Evolutionary conservation across 2,888 invertebrate species (phyloP).

Genomic region (Campoplex capitator): DNA sequence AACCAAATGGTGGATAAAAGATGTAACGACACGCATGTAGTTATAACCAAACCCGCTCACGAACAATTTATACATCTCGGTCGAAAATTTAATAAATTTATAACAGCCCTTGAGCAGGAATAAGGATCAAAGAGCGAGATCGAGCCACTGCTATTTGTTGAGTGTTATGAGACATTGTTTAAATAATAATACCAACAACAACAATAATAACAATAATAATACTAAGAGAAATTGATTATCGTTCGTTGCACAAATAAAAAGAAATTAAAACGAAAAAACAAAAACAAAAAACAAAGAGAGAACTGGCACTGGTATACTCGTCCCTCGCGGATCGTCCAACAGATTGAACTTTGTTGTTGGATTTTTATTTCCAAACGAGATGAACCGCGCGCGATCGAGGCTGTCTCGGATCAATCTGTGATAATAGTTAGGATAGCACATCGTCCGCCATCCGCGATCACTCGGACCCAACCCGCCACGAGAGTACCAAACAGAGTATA

Average conservation of each 20-base stretch:
- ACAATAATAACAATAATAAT: slow-evolving; percentile 37
- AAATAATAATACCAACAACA: slow-evolving; percentile 53
- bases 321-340: slow-evolving; percentile 39
- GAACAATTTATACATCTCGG: slow-evolving; percentile 25
- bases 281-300: slow-evolving; percentile 20
- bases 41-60: slow-evolving; percentile 43
- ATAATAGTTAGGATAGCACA: slow-evolving; percentile 80
- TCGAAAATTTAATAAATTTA: neutral
- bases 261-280: slow-evolving; percentile 13
- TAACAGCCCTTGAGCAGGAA: slow-evolving; percentile 38
- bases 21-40: slow-evolving; percentile 47
- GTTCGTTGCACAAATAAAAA: slow-evolving; percentile 48
- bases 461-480: slow-evolving; percentile 54
- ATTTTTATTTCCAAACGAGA: slow-evolving; percentile 55
- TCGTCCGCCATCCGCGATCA: slow-evolving; percentile 64
- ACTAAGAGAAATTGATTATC: slow-evolving; percentile 37
- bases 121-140: slow-evolving; percentile 62
- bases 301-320: slow-evolving; percentile 45
- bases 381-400: slow-evolving; percentile 76
- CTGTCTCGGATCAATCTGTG: slow-evolving; percentile 83
- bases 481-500: slow-evolving; percentile 31
- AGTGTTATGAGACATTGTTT: slow-evolving; percentile 75
- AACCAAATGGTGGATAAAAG: slow-evolving; percentile 13
- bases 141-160: slow-evolving; percentile 76
- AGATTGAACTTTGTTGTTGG: slow-evolving; percentile 21